phyloP scores from a whole-genome alignment of 2,113 vertebrate species.

The Myotis brandtii region DNA sequence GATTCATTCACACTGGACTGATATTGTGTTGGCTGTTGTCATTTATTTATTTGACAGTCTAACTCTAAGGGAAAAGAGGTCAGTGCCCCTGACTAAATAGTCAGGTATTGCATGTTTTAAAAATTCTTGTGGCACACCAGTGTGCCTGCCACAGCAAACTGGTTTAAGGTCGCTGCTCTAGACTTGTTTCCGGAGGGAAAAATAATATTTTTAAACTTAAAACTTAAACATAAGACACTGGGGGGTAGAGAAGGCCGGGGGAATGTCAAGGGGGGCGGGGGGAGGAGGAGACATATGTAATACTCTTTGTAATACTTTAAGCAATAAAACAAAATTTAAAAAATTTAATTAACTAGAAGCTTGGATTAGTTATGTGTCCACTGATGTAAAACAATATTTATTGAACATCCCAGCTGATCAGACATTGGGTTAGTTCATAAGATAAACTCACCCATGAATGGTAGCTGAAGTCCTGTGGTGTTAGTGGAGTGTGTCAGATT shows the following conservation, averaged over 20 bases:
- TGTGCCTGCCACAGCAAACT: background rate
- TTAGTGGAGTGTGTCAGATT: background rate
- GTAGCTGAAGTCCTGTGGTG: background rate
- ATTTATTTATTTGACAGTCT: background rate
- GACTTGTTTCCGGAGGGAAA: background rate
- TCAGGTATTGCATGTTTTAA: background rate
- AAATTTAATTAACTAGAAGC: conserved; percentile 51
- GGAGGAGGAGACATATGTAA: no score
- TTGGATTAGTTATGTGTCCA: conserved; percentile 4
- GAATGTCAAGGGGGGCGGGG: no score
- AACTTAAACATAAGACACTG: background rate
- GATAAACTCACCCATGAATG: conserved; percentile 27
- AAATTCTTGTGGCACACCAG: background rate
- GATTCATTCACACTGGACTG: background rate
- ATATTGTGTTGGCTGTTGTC: background rate
- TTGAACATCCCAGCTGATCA: conserved; percentile 38
- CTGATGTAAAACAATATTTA: conserved; percentile 35
- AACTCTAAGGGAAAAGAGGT: background rate
- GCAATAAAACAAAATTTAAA: no score
- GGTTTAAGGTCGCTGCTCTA: background rate
- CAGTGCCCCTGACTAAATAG: background rate
- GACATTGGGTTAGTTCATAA: conserved; percentile 36
- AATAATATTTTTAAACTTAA: background rate
- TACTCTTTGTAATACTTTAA: no score
- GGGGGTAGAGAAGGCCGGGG: no score